Evolutionary conservation across 2,797 vertebrate genomes (phyloP).

Genomic region (Siniperca undulata): DNA sequence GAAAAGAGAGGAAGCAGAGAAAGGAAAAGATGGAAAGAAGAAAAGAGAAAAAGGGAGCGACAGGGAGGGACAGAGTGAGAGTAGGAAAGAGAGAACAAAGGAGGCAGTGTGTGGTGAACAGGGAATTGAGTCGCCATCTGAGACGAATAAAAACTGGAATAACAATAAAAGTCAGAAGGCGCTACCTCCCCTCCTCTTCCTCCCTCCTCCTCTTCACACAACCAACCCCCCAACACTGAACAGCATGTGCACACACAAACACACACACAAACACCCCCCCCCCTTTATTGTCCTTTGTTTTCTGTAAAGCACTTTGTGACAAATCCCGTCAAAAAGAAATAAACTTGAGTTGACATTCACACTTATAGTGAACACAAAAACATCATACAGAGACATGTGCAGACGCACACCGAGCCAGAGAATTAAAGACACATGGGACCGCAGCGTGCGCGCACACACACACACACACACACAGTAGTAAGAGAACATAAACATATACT

Average conservation of each 20-base stretch:
- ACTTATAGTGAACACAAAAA: conserved; percentile 30
- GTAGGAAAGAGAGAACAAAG: conserved; percentile 74
- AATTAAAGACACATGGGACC: conserved; percentile 71
- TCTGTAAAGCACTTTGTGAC: conserved; percentile 38
- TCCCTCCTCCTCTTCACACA: conserved; percentile 25
- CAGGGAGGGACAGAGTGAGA: conserved; percentile 35
- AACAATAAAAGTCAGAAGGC: conserved; percentile 83
- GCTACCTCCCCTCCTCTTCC: conserved; percentile 71
- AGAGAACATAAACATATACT: background rate
- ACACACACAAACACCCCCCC: conserved; percentile 6
- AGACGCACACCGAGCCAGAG: conserved; percentile 35
- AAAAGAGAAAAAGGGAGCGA: conserved; percentile 15
- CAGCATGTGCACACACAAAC: conserved; percentile 30
- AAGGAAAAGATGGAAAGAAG: conserved; percentile 39
- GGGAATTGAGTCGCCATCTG: conserved; percentile 80
- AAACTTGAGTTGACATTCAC: conserved; percentile 34
- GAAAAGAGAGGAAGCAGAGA: conserved; percentile 38
- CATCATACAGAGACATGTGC: conserved; percentile 32
- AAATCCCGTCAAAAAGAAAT: conserved; percentile 45
- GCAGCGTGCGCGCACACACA: background rate
- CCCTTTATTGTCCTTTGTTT: conserved; percentile 48
- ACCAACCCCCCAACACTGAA: background rate
- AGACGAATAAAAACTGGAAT: conserved; percentile 84
- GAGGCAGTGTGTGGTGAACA: conserved; percentile 76
- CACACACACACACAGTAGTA: conserved; percentile 1